Percentiles rank a stretch among this genome's conserved stretches.
Conservation (phyloP, 2,113 vertebrate genomes). For the Hassar affinis region DNA sequence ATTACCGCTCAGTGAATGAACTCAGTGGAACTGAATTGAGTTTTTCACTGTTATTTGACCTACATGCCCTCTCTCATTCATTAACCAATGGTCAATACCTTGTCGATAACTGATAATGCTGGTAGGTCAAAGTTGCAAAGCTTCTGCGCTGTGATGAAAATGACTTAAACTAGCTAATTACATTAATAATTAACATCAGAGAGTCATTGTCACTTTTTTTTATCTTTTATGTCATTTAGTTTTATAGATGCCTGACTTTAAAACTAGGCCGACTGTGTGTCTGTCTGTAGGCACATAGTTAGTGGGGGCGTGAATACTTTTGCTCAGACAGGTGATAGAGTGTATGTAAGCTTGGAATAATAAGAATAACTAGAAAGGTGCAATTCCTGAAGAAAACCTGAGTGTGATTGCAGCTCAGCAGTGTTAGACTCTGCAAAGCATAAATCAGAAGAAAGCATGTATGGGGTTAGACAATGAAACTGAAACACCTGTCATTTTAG, state of each 20-base stretch:
- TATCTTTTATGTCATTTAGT: not conserved
- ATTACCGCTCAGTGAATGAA: constrained; percentile 21
- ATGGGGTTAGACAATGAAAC: too few relatives aligned
- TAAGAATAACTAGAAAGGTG: too few relatives aligned
- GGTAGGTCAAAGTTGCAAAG: constrained; percentile 35
- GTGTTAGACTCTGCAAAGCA: too few relatives aligned
- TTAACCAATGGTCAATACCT: constrained; percentile 23
- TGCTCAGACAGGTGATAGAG: too few relatives aligned
- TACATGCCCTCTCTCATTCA: constrained; percentile 23
- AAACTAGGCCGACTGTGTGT: not conserved
- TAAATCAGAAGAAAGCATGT: too few relatives aligned
- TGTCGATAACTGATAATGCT: constrained; percentile 11
- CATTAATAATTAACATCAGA: constrained; percentile 34
- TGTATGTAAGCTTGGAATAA: too few relatives aligned
- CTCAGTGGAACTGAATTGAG: not conserved
- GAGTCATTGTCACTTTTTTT: not conserved
- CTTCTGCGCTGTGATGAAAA: not conserved
- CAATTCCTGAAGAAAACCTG: too few relatives aligned
- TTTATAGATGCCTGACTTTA: not conserved
- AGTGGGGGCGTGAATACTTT: too few relatives aligned
- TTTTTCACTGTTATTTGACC: not conserved
- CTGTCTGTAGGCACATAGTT: too few relatives aligned
- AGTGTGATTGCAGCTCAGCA: too few relatives aligned
- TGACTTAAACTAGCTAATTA: too few relatives aligned
- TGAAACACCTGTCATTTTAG: too few relatives aligned